Base-by-base conservation (phyloP, 2,888 invertebrate genomes). In the Shargacucullia verbasci region DNA sequence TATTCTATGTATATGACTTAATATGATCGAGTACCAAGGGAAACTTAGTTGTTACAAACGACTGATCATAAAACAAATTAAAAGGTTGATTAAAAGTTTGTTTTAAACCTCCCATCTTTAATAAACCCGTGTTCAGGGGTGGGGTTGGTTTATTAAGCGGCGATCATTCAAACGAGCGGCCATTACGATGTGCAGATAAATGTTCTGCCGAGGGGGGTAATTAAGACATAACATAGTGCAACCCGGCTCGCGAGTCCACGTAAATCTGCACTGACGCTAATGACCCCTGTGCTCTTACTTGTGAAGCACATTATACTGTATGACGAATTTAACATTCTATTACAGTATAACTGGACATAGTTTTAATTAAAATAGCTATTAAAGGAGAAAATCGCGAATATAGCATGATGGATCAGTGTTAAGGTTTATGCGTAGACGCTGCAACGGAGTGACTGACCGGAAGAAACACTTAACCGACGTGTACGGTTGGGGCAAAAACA, bases 151-250 rank as follows among this genome's bases (percentile, higher is more conserved):
- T 33, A 72, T 66, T 49, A 38, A 49, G 45, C 59, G 71, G 57
- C 29, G 34, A 70, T 64, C 40, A 70, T 65, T 45, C 25, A 48
- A 40, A 33, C 57, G 43, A 44, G 45, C 29, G 37, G 44, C 40
- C 27, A 59, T 72, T 59, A 67, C 73, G 31, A 52, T 50, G 53
- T 25, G 44, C 48, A 52, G 68, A 72, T 72, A 49, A 41, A 72
- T 72, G 52, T 46, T 48, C 39, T 43, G 62, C 58, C 55, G 41
- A 52, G 39, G 73, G 69, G 69, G 58, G 53, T 73, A 72, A 71
- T 72, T 76, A 76, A 73, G 73, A 56, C 39, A 40, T 56, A 58
- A 72, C 56, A 34, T 45, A 55, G 38, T 31, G n/a, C 35, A 31
- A 43, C 14, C 37, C 44, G 38, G 34, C 20, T 14, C 9, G 11